Conservation (phyloP, 2,797 vertebrate genomes). For the Chiroxiphia lanceolata region DNA sequence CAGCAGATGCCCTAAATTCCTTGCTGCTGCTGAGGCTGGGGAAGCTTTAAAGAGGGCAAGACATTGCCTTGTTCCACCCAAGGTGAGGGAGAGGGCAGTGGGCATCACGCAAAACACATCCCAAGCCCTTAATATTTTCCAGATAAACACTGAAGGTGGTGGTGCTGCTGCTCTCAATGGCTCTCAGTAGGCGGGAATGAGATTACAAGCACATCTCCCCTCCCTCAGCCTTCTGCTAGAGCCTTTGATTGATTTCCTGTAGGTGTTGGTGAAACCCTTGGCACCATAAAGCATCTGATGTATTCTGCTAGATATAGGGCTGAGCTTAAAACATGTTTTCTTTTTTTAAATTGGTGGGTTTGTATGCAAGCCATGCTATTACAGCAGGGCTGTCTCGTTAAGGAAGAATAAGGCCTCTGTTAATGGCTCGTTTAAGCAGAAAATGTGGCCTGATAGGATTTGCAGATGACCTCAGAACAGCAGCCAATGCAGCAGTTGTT, state of each 20-base stretch:
- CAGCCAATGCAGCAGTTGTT: background rate
- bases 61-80: background rate
- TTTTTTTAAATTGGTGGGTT: background rate
- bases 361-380: background rate
- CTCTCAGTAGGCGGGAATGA: background rate
- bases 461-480: background rate
- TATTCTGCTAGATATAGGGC: background rate
- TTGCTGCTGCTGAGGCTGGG: background rate
- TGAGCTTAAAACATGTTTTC: background rate
- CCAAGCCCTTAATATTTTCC: background rate
- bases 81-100: background rate
- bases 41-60: background rate
- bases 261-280: constrained; percentile 48
- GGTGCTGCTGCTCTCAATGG: background rate
- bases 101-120: background rate
- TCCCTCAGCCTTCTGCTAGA: constrained; percentile 32
- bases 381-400: background rate
- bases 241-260: constrained; percentile 47
- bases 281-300: background rate
- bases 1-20: background rate
- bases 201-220: background rate
- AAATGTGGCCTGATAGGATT: background rate
- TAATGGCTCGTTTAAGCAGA: background rate
- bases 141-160: background rate
- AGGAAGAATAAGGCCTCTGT: background rate